Evolutionary conservation across 2,113 vertebrate species (phyloP).

Genomic region (Argyrosomus japonicus): DNA sequence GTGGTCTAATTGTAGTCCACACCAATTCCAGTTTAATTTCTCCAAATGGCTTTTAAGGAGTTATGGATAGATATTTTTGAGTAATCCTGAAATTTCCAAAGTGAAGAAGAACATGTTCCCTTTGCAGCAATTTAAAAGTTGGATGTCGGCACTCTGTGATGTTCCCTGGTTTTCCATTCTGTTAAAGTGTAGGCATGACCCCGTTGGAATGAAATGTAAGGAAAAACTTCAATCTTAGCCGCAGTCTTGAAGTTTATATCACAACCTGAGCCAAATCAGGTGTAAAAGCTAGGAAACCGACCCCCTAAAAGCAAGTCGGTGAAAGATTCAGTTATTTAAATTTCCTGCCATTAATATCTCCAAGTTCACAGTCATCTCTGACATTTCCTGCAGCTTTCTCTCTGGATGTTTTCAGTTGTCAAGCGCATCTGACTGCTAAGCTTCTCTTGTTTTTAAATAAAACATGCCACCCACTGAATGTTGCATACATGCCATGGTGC

Average conservation of each 20-base stretch:
- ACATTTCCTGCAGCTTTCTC: background rate
- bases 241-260: background rate
- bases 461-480: conserved; percentile 39
- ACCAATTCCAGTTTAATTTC: conserved; percentile 17
- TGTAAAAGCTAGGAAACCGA: background rate
- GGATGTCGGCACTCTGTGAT: background rate
- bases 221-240: background rate
- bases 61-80: conserved; percentile 23
- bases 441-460: conserved; percentile 13
- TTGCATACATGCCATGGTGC: conserved; percentile 15
- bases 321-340: background rate
- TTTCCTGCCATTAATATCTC: background rate
- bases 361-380: background rate
- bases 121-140: conserved; percentile 6
- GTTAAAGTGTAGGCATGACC: background rate
- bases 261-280: background rate
- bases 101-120: conserved; percentile 6
- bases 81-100: too few relatives aligned
- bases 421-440: background rate
- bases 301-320: background rate
- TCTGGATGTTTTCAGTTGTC: conserved; percentile 1
- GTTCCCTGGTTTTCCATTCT: background rate
- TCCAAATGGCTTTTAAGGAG: conserved; percentile 6
- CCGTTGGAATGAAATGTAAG: background rate
- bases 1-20: background rate